Percentiles rank a stretch among this genome's conserved stretches.
phyloP scores from a whole-genome alignment of 1,140 invertebrate species.

The Bombus polaris region DNA sequence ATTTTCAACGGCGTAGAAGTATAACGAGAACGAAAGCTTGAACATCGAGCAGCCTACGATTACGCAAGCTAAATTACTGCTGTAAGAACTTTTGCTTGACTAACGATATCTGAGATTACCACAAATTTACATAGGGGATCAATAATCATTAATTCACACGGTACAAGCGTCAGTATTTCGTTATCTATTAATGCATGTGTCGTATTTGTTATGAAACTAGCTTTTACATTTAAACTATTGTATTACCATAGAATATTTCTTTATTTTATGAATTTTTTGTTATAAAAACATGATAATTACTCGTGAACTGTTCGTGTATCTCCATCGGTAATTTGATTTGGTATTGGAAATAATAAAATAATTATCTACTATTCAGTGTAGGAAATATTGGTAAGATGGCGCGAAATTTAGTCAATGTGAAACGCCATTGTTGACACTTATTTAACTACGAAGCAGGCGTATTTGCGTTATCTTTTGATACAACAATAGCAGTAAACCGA shows the following conservation, averaged over 20 bases:
- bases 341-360: not conserved
- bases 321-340: not conserved
- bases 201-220: slow-evolving; percentile 4
- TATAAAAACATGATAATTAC: not conserved
- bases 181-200: slow-evolving; percentile 33
- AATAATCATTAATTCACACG: slow-evolving; percentile 36
- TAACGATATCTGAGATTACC: slow-evolving; percentile 33
- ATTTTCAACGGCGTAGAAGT: slow-evolving; percentile 5
- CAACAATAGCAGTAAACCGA: slow-evolving; percentile 16
- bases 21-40: not conserved
- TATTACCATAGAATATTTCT: not conserved
- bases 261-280: not conserved
- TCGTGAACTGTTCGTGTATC: not conserved
- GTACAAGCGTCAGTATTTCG: slow-evolving; percentile 26
- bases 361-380: not conserved
- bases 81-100: slow-evolving; percentile 10
- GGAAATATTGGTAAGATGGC: slow-evolving; percentile 7
- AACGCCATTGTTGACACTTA: slow-evolving; percentile 44
- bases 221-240: not conserved
- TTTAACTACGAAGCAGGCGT: slow-evolving; percentile 16
- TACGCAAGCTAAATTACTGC: not conserved
- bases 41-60: not conserved
- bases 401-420: slow-evolving; percentile 7
- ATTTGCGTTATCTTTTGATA: slow-evolving; percentile 40
- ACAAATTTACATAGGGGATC: slow-evolving; percentile 47